Base-by-base conservation (phyloP, 2,888 invertebrate species). In the Dyspetes luteomarginatus region DNA sequence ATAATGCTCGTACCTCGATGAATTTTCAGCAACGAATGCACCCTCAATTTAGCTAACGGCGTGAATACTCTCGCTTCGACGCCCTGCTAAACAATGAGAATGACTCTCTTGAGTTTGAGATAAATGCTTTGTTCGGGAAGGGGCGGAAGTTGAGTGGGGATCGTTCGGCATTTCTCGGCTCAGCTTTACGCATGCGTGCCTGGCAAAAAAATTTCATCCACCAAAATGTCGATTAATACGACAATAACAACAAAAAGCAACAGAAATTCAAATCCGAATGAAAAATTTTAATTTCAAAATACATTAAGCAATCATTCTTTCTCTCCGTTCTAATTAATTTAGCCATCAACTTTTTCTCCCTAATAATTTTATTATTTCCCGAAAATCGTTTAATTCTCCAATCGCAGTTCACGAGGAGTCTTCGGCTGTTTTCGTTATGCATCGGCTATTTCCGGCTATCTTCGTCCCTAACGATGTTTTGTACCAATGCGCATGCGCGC, bases 31-130 rank as follows among this genome's bases (percentile, higher is more conserved):
- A 64, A 71, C 75, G 62, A 43, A 71, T 77, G 77, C 62, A 55
- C 28, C 60, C 22, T 69, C 56, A 9, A 77, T 81, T 87, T 83
- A 89, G 89, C 87, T 89, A 88, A 86, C 81, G 89, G 91, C 91
- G 91, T 91, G 91, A 91, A 91, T 91, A 91, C 91, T 91, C 91
- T 91, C 91, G 91, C 87, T 91, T 90, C 91, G 91, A 91, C 90
- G 91, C 90, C 89, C 88, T 87, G 88, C 89, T 88, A 88, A 89
- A 89, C 88, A 89, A 87, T 89, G 85, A 87, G 64, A 72, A 78
- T 67, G 65, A 79, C 58, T 52, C 73, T 73, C 76, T 68, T 55
- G 72, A 85, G 82, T 86, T 84, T n/a, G 58, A 30, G 56, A 74
- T 58, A 67, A 67, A 9, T 56, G n/a, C 1, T 43, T 7, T n/a